phyloP scores from a whole-genome alignment of 2,797 vertebrate species.

The Poeciliopsis infans region DNA sequence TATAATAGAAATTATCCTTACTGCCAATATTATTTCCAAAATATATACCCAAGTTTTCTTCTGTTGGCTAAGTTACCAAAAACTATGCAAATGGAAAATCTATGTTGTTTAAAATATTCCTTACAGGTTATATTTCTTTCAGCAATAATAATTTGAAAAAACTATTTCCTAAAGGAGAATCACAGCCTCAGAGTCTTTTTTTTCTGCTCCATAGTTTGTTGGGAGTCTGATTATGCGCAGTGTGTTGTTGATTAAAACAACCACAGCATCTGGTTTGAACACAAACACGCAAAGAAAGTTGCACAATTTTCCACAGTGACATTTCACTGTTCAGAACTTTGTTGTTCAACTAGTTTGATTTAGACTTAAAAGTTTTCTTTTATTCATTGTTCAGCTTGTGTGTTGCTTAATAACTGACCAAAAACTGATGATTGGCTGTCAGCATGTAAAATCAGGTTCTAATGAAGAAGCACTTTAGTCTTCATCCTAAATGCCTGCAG shows the following conservation, averaged over 20 bases:
- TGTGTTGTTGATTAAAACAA: constrained; percentile 5
- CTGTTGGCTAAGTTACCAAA: not conserved
- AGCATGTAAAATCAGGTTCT: not conserved
- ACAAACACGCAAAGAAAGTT: constrained; percentile 2
- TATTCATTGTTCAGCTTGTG: not conserved
- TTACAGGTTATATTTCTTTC: not conserved
- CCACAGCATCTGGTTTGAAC: constrained; percentile 7
- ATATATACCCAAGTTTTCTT: not conserved
- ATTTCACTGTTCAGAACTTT: not conserved
- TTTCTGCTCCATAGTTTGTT: not conserved
- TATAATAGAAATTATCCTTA: not conserved
- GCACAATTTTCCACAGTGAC: not conserved
- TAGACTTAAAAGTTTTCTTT: not conserved
- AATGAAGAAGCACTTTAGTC: constrained; percentile 18
- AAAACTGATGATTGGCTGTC: not conserved
- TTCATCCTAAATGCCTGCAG: constrained; percentile 20
- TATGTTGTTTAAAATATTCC: not conserved
- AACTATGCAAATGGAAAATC: not conserved
- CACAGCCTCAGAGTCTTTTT: not conserved
- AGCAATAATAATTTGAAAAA: not conserved
- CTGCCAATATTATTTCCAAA: not conserved
- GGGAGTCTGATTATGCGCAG: not conserved
- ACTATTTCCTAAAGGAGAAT: not conserved
- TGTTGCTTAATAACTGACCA: not conserved
- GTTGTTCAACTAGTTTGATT: not conserved